Percentiles rank a stretch among this genome's conserved stretches.
Conservation (phyloP, 2,113 vertebrate species). For the Lucifuga dentata region DNA sequence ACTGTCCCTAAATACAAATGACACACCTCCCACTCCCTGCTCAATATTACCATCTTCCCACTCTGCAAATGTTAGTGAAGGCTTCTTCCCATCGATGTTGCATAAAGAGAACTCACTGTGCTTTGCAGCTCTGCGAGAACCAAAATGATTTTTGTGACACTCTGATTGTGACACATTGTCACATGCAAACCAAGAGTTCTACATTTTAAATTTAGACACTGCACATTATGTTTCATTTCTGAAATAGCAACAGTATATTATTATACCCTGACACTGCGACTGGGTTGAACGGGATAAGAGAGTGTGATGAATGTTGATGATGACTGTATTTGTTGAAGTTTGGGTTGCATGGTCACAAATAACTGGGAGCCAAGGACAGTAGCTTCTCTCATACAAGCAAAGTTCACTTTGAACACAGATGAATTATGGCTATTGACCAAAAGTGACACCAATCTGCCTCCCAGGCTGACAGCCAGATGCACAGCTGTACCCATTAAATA, state of each 20-base stretch:
- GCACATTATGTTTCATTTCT: neutral
- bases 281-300: neutral
- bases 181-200: neutral
- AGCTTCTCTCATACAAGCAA: constrained; percentile 1
- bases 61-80: constrained; percentile 27
- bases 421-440: constrained; percentile 37
- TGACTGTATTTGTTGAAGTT: no score
- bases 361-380: neutral
- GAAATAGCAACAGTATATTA: neutral
- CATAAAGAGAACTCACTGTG: neutral
- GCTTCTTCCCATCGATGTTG: constrained; percentile 14
- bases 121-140: neutral
- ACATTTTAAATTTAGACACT: neutral
- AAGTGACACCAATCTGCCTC: constrained; percentile 44
- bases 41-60: constrained; percentile 42
- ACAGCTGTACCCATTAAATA: constrained; percentile 48
- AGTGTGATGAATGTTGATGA: no score
- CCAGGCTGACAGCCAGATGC: constrained; percentile 44
- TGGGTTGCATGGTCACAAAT: neutral
- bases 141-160: neutral
- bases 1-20: constrained; percentile 57
- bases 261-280: neutral
- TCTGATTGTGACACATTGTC: neutral
- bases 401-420: constrained; percentile 44
- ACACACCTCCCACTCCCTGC: constrained; percentile 56